Evolutionary conservation across 2,888 invertebrate genomes (phyloP).

Genomic region (Ethmia dodecea): DNA sequence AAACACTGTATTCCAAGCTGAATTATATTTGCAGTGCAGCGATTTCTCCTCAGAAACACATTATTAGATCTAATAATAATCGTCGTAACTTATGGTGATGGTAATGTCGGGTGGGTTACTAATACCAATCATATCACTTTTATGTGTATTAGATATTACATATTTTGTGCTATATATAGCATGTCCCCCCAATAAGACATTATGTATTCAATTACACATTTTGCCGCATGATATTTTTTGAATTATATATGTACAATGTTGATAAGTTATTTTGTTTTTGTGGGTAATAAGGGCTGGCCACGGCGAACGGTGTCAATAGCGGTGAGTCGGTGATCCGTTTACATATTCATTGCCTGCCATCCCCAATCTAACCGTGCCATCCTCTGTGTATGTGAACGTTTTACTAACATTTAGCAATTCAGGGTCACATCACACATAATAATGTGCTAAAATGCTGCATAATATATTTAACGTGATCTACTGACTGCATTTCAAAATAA

Average conservation of each 20-base stretch:
- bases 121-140: constrained; percentile 6
- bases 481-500: too few species aligned
- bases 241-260: constrained; percentile 1
- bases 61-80: too few species aligned
- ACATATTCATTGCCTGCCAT: constrained; percentile 32
- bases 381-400: constrained; percentile 45
- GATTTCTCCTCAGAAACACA: too few species aligned
- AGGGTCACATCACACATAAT: too few species aligned
- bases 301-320: constrained; percentile 52
- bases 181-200: neutral
- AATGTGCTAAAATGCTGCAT: too few species aligned
- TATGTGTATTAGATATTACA: too few species aligned
- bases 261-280: constrained; percentile 45
- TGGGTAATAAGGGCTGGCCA: constrained; percentile 63
- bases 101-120: constrained; percentile 10
- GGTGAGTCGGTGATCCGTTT: constrained; percentile 66
- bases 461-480: too few species aligned
- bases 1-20: too few species aligned
- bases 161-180: neutral
- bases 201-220: neutral
- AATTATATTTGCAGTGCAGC: too few species aligned
- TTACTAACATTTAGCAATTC: constrained; percentile 42
- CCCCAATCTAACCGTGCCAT: constrained; percentile 31
- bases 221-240: constrained; percentile 3
- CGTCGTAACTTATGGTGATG: neutral